Evolutionary conservation across 1,140 invertebrate genomes (phyloP).

Genomic region (Drosophila aff.): DNA sequence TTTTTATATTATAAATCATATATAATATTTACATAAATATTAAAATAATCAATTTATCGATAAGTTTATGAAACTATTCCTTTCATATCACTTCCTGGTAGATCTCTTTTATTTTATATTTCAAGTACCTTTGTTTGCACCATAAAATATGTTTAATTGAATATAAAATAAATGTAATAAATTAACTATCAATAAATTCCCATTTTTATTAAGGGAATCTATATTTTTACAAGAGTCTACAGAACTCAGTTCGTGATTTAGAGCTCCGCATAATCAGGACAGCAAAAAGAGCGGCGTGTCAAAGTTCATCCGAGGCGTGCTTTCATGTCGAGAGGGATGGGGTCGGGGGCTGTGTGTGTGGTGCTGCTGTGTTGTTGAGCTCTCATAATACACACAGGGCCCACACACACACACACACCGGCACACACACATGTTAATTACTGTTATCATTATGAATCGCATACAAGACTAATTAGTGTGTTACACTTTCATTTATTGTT

Average conservation of each 20-base stretch:
- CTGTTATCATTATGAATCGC: slow-evolving; percentile 83
- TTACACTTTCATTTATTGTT: slow-evolving; percentile 81
- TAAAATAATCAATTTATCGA: background rate
- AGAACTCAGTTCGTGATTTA: background rate
- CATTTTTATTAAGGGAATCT: background rate
- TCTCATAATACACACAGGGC: slow-evolving; percentile 31
- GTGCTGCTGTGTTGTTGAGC: slow-evolving; percentile 10
- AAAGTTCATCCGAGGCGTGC: slow-evolving; percentile 26
- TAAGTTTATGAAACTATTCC: background rate
- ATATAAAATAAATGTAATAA: background rate
- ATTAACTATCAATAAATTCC: background rate
- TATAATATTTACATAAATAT: no score
- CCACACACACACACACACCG: slow-evolving; percentile 19
- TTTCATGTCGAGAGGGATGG: slow-evolving; percentile 9
- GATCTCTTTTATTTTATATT: background rate
- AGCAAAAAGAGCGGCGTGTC: slow-evolving; percentile 12
- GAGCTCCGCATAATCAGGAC: slow-evolving; percentile 6
- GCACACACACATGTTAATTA: slow-evolving; percentile 72
- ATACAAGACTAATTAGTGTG: slow-evolving; percentile 81
- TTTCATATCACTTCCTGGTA: background rate
- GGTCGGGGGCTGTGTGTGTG: background rate
- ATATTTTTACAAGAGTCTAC: no score
- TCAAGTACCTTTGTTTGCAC: background rate
- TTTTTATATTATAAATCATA: no score
- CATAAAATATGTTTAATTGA: background rate